Evolutionary conservation across 2,113 vertebrate genomes (phyloP).

Genomic region (Orientallactaga bullata): DNA sequence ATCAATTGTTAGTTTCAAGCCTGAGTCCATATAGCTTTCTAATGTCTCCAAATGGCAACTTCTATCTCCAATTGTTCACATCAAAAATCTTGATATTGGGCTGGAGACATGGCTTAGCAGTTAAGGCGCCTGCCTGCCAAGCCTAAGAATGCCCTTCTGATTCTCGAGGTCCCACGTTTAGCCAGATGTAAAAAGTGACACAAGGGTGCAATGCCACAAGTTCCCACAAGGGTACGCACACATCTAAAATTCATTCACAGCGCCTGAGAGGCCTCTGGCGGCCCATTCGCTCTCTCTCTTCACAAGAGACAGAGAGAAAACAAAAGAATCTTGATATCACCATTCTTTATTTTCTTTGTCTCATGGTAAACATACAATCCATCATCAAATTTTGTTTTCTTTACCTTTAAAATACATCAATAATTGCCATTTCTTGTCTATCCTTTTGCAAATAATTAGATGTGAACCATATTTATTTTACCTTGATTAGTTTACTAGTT

Average conservation of each 20-base stretch:
- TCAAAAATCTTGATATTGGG: no score
- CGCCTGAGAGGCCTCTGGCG: no score
- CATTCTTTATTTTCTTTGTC: neutral
- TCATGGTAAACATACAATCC: neutral
- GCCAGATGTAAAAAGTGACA: no score
- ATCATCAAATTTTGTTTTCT: neutral
- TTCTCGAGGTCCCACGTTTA: no score
- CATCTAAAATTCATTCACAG: no score
- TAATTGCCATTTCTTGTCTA: neutral
- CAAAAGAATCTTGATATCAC: neutral
- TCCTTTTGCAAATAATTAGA: neutral
- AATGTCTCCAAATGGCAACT: neutral
- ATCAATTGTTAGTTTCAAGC: neutral
- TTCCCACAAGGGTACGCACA: no score
- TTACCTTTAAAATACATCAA: neutral
- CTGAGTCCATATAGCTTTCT: neutral
- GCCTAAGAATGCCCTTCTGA: no score
- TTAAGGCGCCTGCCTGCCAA: no score
- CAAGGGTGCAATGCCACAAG: no score
- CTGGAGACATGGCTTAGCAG: no score
- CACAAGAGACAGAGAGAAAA: no score
- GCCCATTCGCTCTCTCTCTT: no score
- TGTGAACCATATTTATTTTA: neutral
- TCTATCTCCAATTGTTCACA: neutral
- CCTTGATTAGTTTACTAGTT: neutral